Evolutionary conservation across 2,888 invertebrate genomes (phyloP), one percentile per base, ranked within the genome.

Genomic region (Tholera decimalis): DNA sequence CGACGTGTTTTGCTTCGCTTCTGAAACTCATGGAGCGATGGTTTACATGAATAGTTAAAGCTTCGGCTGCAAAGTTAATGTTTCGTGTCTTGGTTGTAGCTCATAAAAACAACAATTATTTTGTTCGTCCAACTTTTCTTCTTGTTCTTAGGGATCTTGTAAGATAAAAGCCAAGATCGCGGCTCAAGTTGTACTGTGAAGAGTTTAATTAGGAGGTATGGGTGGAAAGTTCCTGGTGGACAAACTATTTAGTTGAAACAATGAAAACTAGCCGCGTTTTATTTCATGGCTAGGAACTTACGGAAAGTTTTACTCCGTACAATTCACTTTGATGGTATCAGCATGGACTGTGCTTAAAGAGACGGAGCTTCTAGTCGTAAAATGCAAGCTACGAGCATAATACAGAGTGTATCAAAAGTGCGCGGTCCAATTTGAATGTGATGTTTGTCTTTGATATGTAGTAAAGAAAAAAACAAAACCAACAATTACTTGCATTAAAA

Each of bases 191-290:
- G 59, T 63, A 66, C 66, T 63, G 69, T 66, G 73, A 68, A 74
- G 77, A 55, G 59, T 54, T 77, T 83, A 79, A 84, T 82, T 74
- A 73, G 78, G 55, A 68, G 68, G 51, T 67, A 71, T 77, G 73
- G 73, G 20, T 33, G 33, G 65, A 60, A 78, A 43, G 71, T 67
- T 77, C 56, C 49, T 47, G 41, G 9, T 47, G 65, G 73, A 69
- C 82, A 78, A 83, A 83, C 83, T 80, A 82, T 68, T 68, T 67
- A 39, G 64, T 65, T 60, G 44, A 30, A 74, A 85, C 73, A 79
- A 82, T 70, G 77, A 70, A 57, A 78, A 74, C 57, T 83, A 80
- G 59, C 20, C 13, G 7, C n/a, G n/a, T 39, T 76, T 60, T 68
- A 59, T 43, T 68, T 53, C 53, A 67, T 22, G n/a, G 41, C 28